A percentile compares a stretch with the other conserved stretches of the same genome.
phyloP scores from a whole-genome alignment of 2,797 vertebrate genomes.

The Clamator glandarius region DNA sequence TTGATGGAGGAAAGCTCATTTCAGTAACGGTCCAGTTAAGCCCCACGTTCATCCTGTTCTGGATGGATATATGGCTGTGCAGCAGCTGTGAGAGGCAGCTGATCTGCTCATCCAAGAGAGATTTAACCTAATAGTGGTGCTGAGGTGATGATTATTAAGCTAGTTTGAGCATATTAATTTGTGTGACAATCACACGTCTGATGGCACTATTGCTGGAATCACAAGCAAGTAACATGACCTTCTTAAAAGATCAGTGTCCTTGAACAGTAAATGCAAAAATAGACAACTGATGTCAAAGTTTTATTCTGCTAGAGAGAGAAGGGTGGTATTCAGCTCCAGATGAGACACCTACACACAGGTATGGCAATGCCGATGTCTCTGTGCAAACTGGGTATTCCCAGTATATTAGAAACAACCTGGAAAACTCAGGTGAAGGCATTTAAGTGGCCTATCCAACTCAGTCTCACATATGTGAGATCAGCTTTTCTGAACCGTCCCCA shows the following conservation, averaged over 20 bases:
- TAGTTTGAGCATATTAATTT: background rate
- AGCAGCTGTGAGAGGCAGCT: background rate
- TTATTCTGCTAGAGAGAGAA: background rate
- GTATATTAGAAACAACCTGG: background rate
- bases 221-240: background rate
- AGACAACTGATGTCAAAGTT: background rate
- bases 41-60: accelerated
- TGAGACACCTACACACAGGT: background rate
- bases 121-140: background rate
- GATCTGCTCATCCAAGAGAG: background rate
- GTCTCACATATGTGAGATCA: background rate
- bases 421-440: background rate
- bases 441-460: background rate
- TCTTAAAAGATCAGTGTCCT: background rate
- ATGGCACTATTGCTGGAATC: background rate
- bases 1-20: background rate
- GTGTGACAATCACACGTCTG: background rate
- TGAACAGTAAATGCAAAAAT: background rate
- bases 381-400: background rate
- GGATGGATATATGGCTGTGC: background rate
- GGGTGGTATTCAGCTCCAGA: background rate
- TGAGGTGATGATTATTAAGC: background rate
- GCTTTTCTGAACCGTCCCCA: background rate
- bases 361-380: background rate
- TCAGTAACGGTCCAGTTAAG: slow-evolving; percentile 14